phyloP scores from a whole-genome alignment of 2,888 invertebrate genomes.

The Stegana nigrithorax region DNA sequence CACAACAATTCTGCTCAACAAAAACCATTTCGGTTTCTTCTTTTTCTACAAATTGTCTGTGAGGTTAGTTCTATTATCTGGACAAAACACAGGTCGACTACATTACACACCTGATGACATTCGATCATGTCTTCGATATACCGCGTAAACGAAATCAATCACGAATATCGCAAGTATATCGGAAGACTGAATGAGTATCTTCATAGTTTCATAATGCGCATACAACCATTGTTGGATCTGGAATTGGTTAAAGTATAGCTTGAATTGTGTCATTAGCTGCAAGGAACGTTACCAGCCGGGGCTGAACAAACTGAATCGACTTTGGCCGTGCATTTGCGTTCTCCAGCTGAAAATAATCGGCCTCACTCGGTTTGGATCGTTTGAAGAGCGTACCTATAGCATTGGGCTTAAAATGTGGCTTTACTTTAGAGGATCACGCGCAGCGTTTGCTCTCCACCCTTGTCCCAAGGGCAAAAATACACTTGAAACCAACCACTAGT shows the following conservation, averaged over 20 bases:
- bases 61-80: no score
- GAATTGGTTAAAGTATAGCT: slow-evolving; percentile 83
- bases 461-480: slow-evolving; percentile 95
- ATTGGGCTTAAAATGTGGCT: slow-evolving; percentile 96
- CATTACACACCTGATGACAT: slow-evolving; percentile 91
- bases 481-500: no score
- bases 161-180: slow-evolving; percentile 88
- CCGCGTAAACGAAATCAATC: slow-evolving; percentile 90
- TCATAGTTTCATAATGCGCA: slow-evolving; percentile 82
- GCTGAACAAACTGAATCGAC: slow-evolving; percentile 98
- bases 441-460: slow-evolving; percentile 95
- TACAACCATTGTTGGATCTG: slow-evolving; percentile 88
- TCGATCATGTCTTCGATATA: slow-evolving; percentile 96
- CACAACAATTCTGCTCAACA: no score
- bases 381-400: slow-evolving; percentile 98
- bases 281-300: slow-evolving; percentile 92
- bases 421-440: slow-evolving; percentile 96
- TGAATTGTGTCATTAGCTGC: slow-evolving; percentile 90
- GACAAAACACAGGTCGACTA: slow-evolving; percentile 98
- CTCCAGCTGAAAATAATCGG: slow-evolving; percentile 96
- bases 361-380: slow-evolving; percentile 95
- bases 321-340: slow-evolving; percentile 96
- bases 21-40: no score
- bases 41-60: no score
- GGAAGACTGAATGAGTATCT: slow-evolving; percentile 86